A percentile compares a stretch with the other conserved stretches of the same genome.
phyloP scores from a whole-genome alignment of 2,113 vertebrate genomes.

The Amphiprion ocellaris region DNA sequence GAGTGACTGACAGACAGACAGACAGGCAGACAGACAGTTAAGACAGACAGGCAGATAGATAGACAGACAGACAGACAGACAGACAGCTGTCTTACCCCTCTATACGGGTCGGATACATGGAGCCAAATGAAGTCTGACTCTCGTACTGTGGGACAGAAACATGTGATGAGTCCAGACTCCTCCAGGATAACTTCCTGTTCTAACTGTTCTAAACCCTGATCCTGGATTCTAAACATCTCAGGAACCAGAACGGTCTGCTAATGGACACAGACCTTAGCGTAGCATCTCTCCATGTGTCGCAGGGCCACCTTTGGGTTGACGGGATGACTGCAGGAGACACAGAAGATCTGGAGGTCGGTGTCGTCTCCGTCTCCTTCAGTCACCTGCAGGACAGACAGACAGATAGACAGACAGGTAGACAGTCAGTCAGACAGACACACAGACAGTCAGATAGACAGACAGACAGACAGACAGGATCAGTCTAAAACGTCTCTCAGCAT shows the following conservation, averaged over 20 bases:
- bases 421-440: too few species aligned
- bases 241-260: neutral
- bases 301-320: slow-evolving; percentile 93
- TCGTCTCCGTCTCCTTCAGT: slow-evolving; percentile 92
- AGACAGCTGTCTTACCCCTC: slow-evolving; percentile 88
- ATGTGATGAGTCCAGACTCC: neutral
- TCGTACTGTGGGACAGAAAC: slow-evolving; percentile 85
- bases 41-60: neutral
- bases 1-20: neutral
- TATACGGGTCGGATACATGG: slow-evolving; percentile 94
- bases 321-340: slow-evolving; percentile 93
- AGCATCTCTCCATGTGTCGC: slow-evolving; percentile 94
- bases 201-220: too few species aligned
- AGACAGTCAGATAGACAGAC: too few species aligned
- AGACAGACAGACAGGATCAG: too few species aligned
- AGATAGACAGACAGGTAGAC: too few species aligned
- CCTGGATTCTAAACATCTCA: neutral
- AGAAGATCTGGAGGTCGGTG: slow-evolving; percentile 94
- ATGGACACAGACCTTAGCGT: slow-evolving; percentile 87
- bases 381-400: slow-evolving; percentile 76
- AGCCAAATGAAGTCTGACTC: slow-evolving; percentile 94
- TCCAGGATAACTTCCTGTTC: too few species aligned
- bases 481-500: accelerated
- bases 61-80: neutral
- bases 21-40: neutral